Evolutionary conservation across 2,113 vertebrate genomes (phyloP).

Genomic region (Pangasianodon gigas): DNA sequence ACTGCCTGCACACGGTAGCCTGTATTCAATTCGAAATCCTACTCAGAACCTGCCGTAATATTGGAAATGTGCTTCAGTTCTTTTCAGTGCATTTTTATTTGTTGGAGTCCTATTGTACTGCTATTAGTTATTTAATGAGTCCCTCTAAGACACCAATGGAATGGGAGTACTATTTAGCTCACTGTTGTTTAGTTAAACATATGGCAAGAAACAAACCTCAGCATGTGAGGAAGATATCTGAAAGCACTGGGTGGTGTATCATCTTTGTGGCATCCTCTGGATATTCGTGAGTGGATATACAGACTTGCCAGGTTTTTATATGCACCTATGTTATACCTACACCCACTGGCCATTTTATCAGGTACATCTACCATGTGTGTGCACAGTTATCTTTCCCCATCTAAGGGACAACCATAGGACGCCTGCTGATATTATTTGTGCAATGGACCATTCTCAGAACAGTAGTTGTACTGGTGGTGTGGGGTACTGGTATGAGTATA

Average conservation of each 20-base stretch:
- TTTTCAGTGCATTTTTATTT: neutral
- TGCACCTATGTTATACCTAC: neutral
- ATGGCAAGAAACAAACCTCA: conserved; percentile 47
- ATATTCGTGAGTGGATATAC: conserved; percentile 49
- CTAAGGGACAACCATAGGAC: neutral
- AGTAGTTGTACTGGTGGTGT: neutral
- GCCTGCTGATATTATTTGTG: neutral
- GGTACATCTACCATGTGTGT: neutral
- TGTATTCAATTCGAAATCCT: neutral
- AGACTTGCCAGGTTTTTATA: neutral
- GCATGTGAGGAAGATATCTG: conserved; percentile 35
- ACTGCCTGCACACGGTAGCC: neutral
- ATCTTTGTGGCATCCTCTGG: conserved; percentile 22
- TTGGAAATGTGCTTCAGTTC: neutral
- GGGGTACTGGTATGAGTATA: neutral
- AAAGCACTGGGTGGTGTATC: conserved; percentile 15
- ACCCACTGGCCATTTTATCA: neutral
- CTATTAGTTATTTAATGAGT: neutral
- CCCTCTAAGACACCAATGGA: neutral
- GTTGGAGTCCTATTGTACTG: neutral
- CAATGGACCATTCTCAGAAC: neutral
- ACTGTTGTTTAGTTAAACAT: conserved; percentile 36
- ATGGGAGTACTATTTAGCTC: conserved; percentile 6
- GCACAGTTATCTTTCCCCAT: neutral
- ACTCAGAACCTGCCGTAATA: neutral